Percentiles rank a stretch among this genome's conserved stretches.
phyloP scores from a whole-genome alignment of 2,113 vertebrate species.

The Melospiza georgiana region DNA sequence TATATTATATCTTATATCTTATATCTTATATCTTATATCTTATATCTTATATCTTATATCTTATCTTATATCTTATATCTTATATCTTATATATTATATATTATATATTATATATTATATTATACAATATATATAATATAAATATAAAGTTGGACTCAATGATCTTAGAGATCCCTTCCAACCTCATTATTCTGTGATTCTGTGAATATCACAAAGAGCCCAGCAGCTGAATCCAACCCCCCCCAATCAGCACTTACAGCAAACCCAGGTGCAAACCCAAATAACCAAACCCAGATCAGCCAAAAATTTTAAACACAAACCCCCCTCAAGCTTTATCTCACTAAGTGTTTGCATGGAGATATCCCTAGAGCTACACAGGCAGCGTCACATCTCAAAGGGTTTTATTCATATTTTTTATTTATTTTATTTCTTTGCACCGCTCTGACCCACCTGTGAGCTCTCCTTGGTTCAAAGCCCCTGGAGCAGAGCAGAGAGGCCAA shows the following conservation, averaged over 20 bases:
- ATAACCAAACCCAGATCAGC: not conserved
- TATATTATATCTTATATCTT: too few relatives aligned
- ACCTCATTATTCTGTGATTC: too few relatives aligned
- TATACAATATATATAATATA: too few relatives aligned
- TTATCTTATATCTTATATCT: too few relatives aligned
- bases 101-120: too few relatives aligned
- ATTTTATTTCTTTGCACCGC: not conserved
- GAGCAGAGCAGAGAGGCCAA: not conserved
- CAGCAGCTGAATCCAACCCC: not conserved
- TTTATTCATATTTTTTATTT: not conserved
- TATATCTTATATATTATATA: too few relatives aligned
- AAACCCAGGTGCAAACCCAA: not conserved
- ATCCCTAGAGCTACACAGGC: fast-evolving
- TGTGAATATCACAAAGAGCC: not conserved
- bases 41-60: too few relatives aligned
- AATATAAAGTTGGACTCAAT: too few relatives aligned
- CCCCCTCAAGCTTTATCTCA: fast-evolving
- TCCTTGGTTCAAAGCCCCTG: not conserved
- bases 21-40: too few relatives aligned
- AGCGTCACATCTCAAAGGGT: not conserved
- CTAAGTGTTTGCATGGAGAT: not conserved
- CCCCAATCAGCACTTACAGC: not conserved
- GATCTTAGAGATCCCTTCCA: too few relatives aligned
- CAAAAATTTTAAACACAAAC: not conserved
- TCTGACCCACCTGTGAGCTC: not conserved